Conservation (phyloP, 2,888 invertebrate genomes). For the Aporophyla lueneburgensis region DNA sequence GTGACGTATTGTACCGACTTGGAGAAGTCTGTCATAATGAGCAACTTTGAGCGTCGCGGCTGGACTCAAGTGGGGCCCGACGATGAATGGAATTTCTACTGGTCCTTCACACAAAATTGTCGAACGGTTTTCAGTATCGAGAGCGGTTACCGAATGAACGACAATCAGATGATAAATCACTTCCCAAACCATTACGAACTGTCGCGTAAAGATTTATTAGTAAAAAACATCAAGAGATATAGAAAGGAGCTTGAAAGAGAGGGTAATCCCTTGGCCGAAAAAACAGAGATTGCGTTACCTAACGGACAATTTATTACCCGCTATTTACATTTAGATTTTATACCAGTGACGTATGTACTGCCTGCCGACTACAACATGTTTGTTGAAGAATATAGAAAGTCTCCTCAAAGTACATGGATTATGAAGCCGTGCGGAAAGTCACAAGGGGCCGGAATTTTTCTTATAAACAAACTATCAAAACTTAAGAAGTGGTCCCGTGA, state of each 20-base stretch:
- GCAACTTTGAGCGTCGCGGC: slow-evolving; percentile 97
- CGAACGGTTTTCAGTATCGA: slow-evolving; percentile 97
- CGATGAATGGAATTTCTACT: slow-evolving; percentile 99
- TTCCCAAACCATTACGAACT: slow-evolving; percentile 99
- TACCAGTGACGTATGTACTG: slow-evolving; percentile 98
- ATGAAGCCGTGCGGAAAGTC: slow-evolving; percentile 99
- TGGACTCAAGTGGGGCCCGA: slow-evolving; percentile 96
- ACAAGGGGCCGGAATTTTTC: slow-evolving; percentile 97
- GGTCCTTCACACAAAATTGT: slow-evolving; percentile 98
- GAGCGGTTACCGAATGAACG: slow-evolving; percentile 97
- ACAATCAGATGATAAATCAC: slow-evolving; percentile 98
- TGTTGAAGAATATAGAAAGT: slow-evolving; percentile 98
- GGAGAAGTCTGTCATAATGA: slow-evolving; percentile 97
- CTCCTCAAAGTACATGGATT: slow-evolving; percentile 98
- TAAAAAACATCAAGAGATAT: slow-evolving; percentile 98
- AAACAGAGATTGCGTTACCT: slow-evolving; percentile 87
- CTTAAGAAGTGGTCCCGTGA: slow-evolving; percentile 97
- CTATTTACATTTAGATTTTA: slow-evolving; percentile 96
- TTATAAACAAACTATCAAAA: slow-evolving; percentile 98
- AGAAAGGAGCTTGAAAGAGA: slow-evolving; percentile 97
- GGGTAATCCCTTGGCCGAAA: slow-evolving; percentile 95
- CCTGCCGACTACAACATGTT: slow-evolving; percentile 99
- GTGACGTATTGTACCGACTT: slow-evolving; percentile 94
- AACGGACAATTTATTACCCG: slow-evolving; percentile 93
- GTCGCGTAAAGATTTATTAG: slow-evolving; percentile 98